phyloP scores from a whole-genome alignment of 2,113 vertebrate genomes.

The Pituophis catenifer region DNA sequence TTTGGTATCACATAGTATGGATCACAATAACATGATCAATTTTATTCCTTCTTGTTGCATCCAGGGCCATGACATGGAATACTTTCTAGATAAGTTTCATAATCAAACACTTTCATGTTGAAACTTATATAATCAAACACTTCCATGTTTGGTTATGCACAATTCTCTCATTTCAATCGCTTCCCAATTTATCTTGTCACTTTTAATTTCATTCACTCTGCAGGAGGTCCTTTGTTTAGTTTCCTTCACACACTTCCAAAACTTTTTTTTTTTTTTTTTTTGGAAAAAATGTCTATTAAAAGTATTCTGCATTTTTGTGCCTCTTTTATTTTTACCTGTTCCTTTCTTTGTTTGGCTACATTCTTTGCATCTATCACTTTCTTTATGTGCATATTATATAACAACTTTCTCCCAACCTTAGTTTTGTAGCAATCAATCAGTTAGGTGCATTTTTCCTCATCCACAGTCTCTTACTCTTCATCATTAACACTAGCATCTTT shows the following conservation, averaged over 20 bases:
- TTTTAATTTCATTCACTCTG: neutral
- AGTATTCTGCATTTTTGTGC: neutral
- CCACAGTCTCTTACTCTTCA: neutral
- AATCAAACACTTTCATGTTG: neutral
- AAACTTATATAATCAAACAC: no score
- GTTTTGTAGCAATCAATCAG: neutral
- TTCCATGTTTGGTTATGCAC: neutral
- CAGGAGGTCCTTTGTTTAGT: neutral
- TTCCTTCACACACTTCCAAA: neutral
- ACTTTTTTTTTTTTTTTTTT: neutral
- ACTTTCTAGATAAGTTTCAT: neutral
- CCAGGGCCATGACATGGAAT: neutral
- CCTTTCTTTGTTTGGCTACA: neutral
- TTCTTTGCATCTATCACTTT: neutral
- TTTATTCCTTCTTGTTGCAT: neutral
- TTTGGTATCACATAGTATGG: neutral
- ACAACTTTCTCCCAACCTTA: neutral
- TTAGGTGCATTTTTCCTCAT: neutral
- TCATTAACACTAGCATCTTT: neutral
- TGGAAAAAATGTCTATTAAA: neutral
- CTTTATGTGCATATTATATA: neutral
- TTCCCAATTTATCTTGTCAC: neutral
- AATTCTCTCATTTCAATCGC: neutral
- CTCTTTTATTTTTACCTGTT: neutral
- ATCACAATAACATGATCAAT: neutral